Percentiles rank a stretch among this genome's conserved stretches.
These are phyloP conservation scores for Chloebia gouldiae DNA, from an alignment of 2,113 vertebrate genomes.

Conservation along the genomic window DNA sequence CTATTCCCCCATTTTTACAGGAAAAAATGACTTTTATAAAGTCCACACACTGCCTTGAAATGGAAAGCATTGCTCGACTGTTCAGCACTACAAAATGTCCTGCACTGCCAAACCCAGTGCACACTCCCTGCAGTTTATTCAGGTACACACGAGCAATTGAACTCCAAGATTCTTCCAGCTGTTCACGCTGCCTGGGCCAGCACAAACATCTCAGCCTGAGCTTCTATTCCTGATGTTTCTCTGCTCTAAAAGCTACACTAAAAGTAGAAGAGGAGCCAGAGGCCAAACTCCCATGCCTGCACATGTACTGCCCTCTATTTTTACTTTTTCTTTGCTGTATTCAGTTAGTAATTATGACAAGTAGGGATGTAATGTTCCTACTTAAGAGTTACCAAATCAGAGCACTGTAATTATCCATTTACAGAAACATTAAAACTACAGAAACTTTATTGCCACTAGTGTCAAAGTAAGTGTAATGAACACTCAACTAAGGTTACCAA, in stretches of 20 bases:
- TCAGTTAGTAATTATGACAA: background rate
- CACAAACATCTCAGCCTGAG: background rate
- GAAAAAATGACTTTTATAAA: background rate
- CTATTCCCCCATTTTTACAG: background rate
- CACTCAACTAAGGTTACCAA: background rate
- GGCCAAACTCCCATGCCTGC: background rate
- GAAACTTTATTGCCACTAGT: background rate
- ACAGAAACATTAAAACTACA: background rate
- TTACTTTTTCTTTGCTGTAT: background rate
- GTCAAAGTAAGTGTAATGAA: background rate
- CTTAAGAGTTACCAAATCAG: constrained; percentile 6
- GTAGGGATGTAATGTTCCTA: background rate
- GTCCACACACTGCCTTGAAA: background rate
- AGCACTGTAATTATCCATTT: constrained; percentile 18
- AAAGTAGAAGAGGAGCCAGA: background rate
- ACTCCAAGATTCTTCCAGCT: background rate
- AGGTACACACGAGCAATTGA: background rate
- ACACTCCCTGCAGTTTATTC: background rate
- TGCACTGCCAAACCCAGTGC: fast-evolving
- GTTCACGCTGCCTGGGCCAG: background rate
- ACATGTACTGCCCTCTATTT: background rate
- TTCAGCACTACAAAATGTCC: background rate
- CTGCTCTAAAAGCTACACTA: background rate
- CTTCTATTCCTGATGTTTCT: fast-evolving
- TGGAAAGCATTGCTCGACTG: background rate